Evolutionary conservation across 2,113 vertebrate species (phyloP).

Genomic region (Edolisoma coerulescens): DNA sequence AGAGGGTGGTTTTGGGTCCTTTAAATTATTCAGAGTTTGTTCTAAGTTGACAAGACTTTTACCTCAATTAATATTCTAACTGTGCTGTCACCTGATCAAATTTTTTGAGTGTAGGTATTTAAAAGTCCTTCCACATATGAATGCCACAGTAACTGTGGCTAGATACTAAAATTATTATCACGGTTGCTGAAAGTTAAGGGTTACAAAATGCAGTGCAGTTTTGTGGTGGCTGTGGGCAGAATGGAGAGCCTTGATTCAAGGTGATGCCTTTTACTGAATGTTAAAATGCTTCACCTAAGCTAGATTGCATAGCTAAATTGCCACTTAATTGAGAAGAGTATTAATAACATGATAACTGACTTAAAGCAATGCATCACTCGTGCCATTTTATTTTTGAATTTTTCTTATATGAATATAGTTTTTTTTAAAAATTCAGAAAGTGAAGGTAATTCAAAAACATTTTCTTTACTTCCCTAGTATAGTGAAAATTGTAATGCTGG

Average conservation of each 20-base stretch:
- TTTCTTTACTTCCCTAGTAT: background rate
- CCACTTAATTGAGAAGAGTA: background rate
- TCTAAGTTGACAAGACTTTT: background rate
- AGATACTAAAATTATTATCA: background rate
- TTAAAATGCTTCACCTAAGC: background rate
- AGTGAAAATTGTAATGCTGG: conserved; percentile 16
- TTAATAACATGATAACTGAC: background rate
- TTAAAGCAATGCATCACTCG: background rate
- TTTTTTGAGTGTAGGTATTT: background rate
- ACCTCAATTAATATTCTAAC: background rate
- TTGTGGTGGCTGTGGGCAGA: background rate
- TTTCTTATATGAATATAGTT: background rate
- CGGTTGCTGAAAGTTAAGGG: background rate
- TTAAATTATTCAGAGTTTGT: background rate
- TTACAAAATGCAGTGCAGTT: background rate
- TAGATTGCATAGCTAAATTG: background rate
- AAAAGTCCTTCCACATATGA: background rate
- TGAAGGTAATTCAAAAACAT: background rate
- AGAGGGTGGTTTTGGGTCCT: background rate
- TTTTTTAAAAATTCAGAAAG: background rate
- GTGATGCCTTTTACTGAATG: background rate
- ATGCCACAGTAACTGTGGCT: background rate
- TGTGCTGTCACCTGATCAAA: background rate
- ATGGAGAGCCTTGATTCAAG: background rate
- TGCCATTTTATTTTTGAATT: background rate